Percentiles rank a stretch among this genome's conserved stretches.
Conservation (phyloP, 2,888 invertebrate species). For the Metellina segmentata region DNA sequence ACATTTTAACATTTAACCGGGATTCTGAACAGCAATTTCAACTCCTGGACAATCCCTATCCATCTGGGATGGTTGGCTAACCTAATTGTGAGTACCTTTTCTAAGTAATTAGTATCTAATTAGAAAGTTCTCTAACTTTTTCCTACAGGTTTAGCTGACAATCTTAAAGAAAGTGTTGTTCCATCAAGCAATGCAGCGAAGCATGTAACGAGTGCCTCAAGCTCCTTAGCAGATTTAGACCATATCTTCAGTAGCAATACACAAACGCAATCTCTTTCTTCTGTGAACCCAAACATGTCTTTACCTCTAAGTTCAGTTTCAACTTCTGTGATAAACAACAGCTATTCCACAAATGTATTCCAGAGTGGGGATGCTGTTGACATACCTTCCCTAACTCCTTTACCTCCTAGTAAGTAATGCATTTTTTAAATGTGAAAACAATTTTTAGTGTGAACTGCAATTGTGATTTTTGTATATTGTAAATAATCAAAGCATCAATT, state of each 20-base stretch:
- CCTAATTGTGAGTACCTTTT: no score
- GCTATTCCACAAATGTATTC: slow-evolving; percentile 33
- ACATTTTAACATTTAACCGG: no score
- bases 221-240: slow-evolving; percentile 57
- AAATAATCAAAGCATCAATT: neutral
- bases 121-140: no score
- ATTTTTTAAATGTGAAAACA: neutral
- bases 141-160: slow-evolving; percentile 43
- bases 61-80: no score
- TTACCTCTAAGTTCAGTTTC: slow-evolving; percentile 14
- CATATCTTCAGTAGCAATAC: slow-evolving; percentile 47
- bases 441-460: neutral
- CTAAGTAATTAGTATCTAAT: no score
- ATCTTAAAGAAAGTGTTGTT: neutral
- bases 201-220: slow-evolving; percentile 11
- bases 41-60: no score
- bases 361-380: slow-evolving; percentile 33
- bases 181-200: neutral
- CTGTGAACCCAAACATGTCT: neutral
- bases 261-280: neutral
- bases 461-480: neutral
- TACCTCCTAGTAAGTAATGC: slow-evolving; percentile 42
- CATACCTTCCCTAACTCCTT: slow-evolving; percentile 57
- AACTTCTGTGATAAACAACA: slow-evolving; percentile 67
- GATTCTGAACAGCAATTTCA: no score